Evolutionary conservation across 2,113 vertebrate genomes (phyloP), one percentile per base, ranked within the genome.

Genomic region (Silurus glanis): DNA sequence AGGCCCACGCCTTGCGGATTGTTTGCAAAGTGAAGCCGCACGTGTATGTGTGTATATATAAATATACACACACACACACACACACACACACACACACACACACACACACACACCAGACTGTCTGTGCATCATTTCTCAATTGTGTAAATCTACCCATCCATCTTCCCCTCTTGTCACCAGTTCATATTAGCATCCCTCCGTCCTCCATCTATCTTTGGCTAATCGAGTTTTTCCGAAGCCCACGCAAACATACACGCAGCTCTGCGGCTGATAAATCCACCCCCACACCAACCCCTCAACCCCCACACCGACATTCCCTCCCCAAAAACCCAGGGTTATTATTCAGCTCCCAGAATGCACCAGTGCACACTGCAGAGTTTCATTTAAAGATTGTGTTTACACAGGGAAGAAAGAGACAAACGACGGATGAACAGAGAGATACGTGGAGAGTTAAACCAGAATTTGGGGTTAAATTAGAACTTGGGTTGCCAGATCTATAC

Each of bases 301-400:
- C 87, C 78, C 56, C 45, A 28, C 56, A 5, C 56, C 13, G 10
- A 82, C 76, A 87, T 82, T 69, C 86, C 78, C 78, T 69, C 53
- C 78, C 61, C 13, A 74, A 76, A 82, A 85, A 78, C 74, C 61
- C 23, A 25, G 82, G 82, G 86, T 84, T 84, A 80, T 85, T 81
- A 89, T 80, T 80, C 23, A 87, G 83, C 58, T 85, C 83, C 80
- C 69, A 61, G 53, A 80, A 89, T 81, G 75, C 80, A 87, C 16
- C 58, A 66, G 80, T 58, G 49, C 47, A 55, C 23, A 53, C 53
- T 62, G 85, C 56, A 56, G 72, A 62, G 78, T 55, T 49, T 66
- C 74, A 55, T 56, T 55, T 78, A 67, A 66, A 45, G 59, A 49
- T 71, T 75, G 16, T 28, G 55, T 78, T 78, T 25, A 64, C 21